Evolutionary conservation across 2,888 invertebrate genomes (phyloP).

Genomic region (Aproaerema taeniolella): DNA sequence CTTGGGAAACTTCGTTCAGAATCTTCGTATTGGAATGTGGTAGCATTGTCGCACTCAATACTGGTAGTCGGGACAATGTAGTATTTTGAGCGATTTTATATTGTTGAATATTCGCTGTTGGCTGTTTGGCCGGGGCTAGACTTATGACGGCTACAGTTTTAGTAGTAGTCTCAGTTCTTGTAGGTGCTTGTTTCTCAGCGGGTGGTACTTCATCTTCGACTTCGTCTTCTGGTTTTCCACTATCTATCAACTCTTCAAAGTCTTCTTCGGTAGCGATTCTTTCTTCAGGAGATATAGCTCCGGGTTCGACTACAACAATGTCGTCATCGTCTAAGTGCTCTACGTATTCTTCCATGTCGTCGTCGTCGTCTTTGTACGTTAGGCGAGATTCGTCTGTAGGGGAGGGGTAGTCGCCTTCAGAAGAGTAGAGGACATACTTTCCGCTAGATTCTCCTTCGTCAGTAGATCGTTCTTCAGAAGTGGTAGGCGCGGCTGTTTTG

Average conservation of each 20-base stretch:
- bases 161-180: slow-evolving; percentile 70
- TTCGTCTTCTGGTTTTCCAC: slow-evolving; percentile 77
- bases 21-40: slow-evolving; percentile 66
- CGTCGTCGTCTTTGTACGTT: slow-evolving; percentile 47
- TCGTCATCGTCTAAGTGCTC: slow-evolving; percentile 76
- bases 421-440: slow-evolving; percentile 80
- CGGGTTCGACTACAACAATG: slow-evolving; percentile 79
- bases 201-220: slow-evolving; percentile 43
- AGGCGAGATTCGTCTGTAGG: slow-evolving; percentile 73
- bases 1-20: slow-evolving; percentile 76
- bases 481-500: slow-evolving; percentile 40
- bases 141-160: slow-evolving; percentile 75
- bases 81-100: slow-evolving; percentile 57
- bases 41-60: slow-evolving; percentile 50
- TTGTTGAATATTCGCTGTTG: slow-evolving; percentile 55
- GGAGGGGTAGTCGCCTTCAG: slow-evolving; percentile 76
- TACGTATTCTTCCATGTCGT: slow-evolving; percentile 51
- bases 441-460: slow-evolving; percentile 61
- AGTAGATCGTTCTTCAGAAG: slow-evolving; percentile 21
- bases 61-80: slow-evolving; percentile 52
- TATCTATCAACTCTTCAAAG: slow-evolving; percentile 81
- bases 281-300: slow-evolving; percentile 79
- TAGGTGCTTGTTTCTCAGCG: slow-evolving; percentile 54
- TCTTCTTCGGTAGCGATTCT: slow-evolving; percentile 81
- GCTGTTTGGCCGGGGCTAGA: slow-evolving; percentile 61